Base-by-base conservation (phyloP, 2,113 vertebrate species). In the Lycocorax pyrrhopterus region DNA sequence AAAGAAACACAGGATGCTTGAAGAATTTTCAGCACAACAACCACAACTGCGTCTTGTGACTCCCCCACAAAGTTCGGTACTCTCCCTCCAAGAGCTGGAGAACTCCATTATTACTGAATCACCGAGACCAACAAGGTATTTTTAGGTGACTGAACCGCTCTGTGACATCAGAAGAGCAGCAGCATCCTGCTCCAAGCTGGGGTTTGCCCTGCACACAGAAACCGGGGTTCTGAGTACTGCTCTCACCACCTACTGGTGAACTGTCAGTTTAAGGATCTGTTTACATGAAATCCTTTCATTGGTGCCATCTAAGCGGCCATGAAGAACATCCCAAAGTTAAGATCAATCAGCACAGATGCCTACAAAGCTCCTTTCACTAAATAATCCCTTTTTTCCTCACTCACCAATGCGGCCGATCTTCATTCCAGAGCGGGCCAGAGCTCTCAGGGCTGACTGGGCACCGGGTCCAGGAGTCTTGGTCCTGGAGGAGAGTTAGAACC, bases 401-500 rank as follows among this genome's bases (percentile, higher is more conserved):
- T 97, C 93, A 99, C 99, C 99, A 66, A 99, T 99, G 66, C 99
- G 98, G 59, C 99, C 99, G 0, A 99, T 99, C 98, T 99, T 99
- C 99, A 99, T 99, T 23, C 99, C 99, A 1, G 99, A 99, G 11
- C 99, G 99, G 89, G 99, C 99, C 90, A 99, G 97, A 88, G 99
- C 99, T 97, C 99, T 98, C 91, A 99, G 98, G 35, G 99, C 99
- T 68, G 99, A 99, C 98, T 99, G 99, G 21, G 99, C 99, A 73
- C 99, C 99, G 5, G 99, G 99, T 93, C 99, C 99, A 22, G 99
- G 99, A 80, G 99, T 99, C 98, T 99, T 99, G 43, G 99, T 99
- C 97, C 99, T 99, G 89, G 35, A 90, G 87, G 53, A 88, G 3
- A 79, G 10, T 33, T 51, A 85, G 44, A 91, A 67, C 14, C 44